These are phyloP conservation scores for Habroteleia sp. DNA, from an alignment of 2,888 invertebrate species.

Conservation along the genomic window DNA sequence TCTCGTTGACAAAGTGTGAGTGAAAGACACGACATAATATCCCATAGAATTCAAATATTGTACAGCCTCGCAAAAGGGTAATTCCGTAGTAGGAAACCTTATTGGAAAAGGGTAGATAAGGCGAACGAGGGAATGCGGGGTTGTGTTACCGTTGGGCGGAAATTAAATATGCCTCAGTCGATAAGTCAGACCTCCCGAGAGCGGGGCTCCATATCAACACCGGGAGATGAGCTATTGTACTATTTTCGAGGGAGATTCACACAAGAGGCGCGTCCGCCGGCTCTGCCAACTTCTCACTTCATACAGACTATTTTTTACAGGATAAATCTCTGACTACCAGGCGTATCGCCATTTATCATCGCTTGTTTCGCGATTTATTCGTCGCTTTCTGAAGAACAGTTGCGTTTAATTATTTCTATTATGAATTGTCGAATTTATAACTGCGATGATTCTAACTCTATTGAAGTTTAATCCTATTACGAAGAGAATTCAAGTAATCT, in stretches of 20 bases:
- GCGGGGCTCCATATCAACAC: conserved; percentile 76
- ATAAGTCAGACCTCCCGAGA: conserved; percentile 78
- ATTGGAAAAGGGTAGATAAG: conserved; percentile 81
- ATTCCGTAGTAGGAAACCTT: conserved; percentile 77
- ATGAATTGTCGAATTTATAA: conserved; percentile 22
- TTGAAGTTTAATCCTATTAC: too few species aligned
- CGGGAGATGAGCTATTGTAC: conserved; percentile 80
- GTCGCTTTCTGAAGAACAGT: conserved; percentile 8
- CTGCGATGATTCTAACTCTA: conserved; percentile 2
- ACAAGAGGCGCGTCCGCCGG: conserved; percentile 60
- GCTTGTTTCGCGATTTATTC: conserved; percentile 55
- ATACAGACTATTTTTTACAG: conserved; percentile 50
- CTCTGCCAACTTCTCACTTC: conserved; percentile 59
- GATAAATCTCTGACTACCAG: conserved; percentile 45
- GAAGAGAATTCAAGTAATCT: too few species aligned
- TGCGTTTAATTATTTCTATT: conserved; percentile 38
- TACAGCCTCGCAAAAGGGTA: conserved; percentile 74
- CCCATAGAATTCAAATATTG: conserved; percentile 74
- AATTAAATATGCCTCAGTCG: conserved; percentile 81
- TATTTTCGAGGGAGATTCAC: conserved; percentile 77
- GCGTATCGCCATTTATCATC: conserved; percentile 52
- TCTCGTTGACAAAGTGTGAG: conserved; percentile 62
- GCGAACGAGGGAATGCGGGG: conserved; percentile 65
- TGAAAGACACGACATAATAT: conserved; percentile 69
- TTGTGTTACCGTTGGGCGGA: conserved; percentile 76